Evolutionary conservation across 2,113 vertebrate genomes (phyloP).

Genomic region (Dunckerocampus dactyliophorus): DNA sequence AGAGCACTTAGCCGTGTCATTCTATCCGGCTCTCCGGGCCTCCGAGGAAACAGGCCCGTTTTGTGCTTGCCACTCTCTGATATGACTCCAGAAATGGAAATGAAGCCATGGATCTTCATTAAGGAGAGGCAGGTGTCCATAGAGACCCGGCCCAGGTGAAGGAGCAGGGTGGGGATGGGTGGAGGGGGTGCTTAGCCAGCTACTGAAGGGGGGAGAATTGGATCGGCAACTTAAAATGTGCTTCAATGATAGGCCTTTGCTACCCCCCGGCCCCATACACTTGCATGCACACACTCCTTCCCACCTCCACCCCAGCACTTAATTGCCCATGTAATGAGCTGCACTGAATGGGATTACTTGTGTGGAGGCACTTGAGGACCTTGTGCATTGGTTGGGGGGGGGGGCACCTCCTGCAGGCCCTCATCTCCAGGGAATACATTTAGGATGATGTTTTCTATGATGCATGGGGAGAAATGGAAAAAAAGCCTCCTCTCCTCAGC

Average conservation of each 20-base stretch:
- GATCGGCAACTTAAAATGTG: conserved; percentile 65
- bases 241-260: conserved; percentile 49
- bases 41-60: conserved; percentile 70
- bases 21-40: conserved; percentile 78
- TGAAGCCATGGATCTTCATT: conserved; percentile 85
- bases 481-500: conserved; percentile 63
- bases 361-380: conserved; percentile 75
- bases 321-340: conserved; percentile 86
- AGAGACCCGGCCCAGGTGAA: conserved; percentile 83
- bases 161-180: conserved; percentile 49
- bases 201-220: conserved; percentile 25
- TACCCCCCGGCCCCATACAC: conserved; percentile 15
- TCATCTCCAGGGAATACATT: conserved; percentile 75
- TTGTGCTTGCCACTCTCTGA: conserved; percentile 75
- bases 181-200: conserved; percentile 2
- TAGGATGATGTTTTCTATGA: conserved; percentile 72
- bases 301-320: conserved; percentile 73
- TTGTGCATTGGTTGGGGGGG: conserved; percentile 69
- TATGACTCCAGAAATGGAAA: conserved; percentile 84
- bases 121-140: conserved; percentile 86
- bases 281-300: conserved; percentile 19
- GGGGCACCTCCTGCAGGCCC: conserved; percentile 74
- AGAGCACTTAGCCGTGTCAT: conserved; percentile 77
- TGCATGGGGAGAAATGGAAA: conserved; percentile 35
- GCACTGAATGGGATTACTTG: conserved; percentile 77